These are phyloP conservation scores for Coelogynopora nodosa DNA, from an alignment of 2,888 invertebrate species.

Conservation along the genomic window DNA sequence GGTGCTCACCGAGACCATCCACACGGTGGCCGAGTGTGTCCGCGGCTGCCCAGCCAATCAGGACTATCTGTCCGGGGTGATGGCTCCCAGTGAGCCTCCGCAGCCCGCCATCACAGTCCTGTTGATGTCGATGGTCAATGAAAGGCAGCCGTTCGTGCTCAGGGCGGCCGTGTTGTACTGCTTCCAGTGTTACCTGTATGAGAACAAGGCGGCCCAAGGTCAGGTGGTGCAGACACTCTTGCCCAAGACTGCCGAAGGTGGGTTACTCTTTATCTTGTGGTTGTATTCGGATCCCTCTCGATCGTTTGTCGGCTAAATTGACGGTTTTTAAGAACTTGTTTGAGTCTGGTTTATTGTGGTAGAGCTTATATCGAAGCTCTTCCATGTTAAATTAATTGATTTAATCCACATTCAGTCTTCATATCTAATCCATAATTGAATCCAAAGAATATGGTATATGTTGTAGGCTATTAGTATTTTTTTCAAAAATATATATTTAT, in stretches of 20 bases:
- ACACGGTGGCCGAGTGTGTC: conserved; percentile 87
- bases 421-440: too few species aligned
- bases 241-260: conserved; percentile 76
- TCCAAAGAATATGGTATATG: too few species aligned
- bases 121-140: conserved; percentile 93
- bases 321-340: too few species aligned
- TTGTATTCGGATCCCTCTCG: too few species aligned
- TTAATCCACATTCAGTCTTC: too few species aligned
- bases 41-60: conserved; percentile 59
- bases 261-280: too few species aligned
- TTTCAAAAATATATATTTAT: too few species aligned
- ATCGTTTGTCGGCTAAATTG: too few species aligned
- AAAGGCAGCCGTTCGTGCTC: conserved; percentile 83
- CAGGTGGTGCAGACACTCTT: conserved; percentile 84
- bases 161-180: conserved; percentile 93
- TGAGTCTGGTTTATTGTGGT: too few species aligned
- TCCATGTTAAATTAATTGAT: too few species aligned
- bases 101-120: conserved; percentile 88
- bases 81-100: conserved; percentile 37
- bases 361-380: too few species aligned
- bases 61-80: conserved; percentile 39
- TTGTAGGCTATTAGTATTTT: too few species aligned
- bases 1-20: conserved; percentile 89
- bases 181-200: conserved; percentile 89
- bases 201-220: conserved; percentile 82